A percentile compares a stretch with the other conserved stretches of the same genome.
Conservation (phyloP, 2,888 invertebrate species). For the Polia nebulosa region DNA sequence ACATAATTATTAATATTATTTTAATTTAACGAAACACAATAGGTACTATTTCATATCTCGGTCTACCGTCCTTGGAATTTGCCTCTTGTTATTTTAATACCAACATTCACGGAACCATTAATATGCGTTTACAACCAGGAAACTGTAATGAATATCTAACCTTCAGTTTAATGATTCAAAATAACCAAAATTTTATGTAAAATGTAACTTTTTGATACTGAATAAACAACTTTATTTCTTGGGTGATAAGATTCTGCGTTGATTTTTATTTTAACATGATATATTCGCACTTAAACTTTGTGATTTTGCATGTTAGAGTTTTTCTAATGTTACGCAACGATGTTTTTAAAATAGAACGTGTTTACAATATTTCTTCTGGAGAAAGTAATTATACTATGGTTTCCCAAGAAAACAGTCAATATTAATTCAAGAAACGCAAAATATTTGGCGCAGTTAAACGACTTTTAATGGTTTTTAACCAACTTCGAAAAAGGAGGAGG, state of each 20-base stretch:
- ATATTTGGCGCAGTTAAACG: too few species aligned
- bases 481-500: too few species aligned
- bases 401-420: neutral
- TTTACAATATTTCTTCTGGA: neutral
- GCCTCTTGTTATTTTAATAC: constrained; percentile 31
- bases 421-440: neutral
- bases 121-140: constrained; percentile 27
- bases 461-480: too few species aligned
- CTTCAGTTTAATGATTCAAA: constrained; percentile 46
- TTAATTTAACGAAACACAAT: constrained; percentile 12
- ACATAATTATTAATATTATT: neutral
- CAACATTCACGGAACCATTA: constrained; percentile 31
- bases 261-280: neutral
- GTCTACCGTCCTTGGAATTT: constrained; percentile 23
- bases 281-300: constrained; percentile 4
- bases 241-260: neutral
- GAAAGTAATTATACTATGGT: neutral
- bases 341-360: neutral
- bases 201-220: neutral
- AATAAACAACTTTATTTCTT: constrained; percentile 21
- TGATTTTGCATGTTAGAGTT: neutral
- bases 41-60: constrained; percentile 16
- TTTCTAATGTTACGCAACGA: neutral
- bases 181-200: constrained; percentile 25
- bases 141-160: constrained; percentile 45